Evolutionary conservation across 2,113 vertebrate species (phyloP), one percentile per base, ranked within the genome.

Genomic region (Micromys minutus): DNA sequence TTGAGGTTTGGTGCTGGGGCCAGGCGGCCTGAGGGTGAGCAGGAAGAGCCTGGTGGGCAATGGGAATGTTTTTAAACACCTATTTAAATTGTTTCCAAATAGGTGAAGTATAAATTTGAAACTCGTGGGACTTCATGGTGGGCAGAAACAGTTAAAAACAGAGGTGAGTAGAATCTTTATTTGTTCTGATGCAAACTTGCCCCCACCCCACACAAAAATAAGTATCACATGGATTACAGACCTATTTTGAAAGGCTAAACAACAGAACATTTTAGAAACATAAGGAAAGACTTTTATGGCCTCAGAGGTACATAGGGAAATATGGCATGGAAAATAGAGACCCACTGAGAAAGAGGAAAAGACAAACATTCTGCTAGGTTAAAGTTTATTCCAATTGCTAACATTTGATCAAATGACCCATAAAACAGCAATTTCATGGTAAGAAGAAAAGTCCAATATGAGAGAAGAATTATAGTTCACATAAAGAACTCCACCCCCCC

Each of bases 401-500:
- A 21, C 36, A 90, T 79, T 67, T 92, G 55, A 74, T 31, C 52
- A 87, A n/a, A 92, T 39, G 65, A 67, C 55, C 36, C 31, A 72
- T 3, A 95, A 90, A 91, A 91, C 26, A 75, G 55, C n/a, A 86
- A 81, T n/a, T 76, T 59, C 92, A 72, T n/a, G 91, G 59, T 45
- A 87, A 95, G 26, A 95, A 91, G 77, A 24, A 29, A 89, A 91
- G 52, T 50, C 42, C 39, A 83, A 11, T 19, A 57, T 22, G 16
- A 55, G 17, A 81, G 89, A 79, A 92, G 19, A 29, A 74, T 80
- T 50, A 69, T 65, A 71, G 34, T 29, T 85, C 76, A 88, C 45
- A 67, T 31, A 80, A 87, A 92, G 63, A 97, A 45, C 61, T 87
- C n/a, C n/a, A n/a, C n/a, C n/a, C n/a, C n/a, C n/a, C n/a, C 89